Conservation (phyloP, 2,113 vertebrate species). For the Bucco capensis region DNA sequence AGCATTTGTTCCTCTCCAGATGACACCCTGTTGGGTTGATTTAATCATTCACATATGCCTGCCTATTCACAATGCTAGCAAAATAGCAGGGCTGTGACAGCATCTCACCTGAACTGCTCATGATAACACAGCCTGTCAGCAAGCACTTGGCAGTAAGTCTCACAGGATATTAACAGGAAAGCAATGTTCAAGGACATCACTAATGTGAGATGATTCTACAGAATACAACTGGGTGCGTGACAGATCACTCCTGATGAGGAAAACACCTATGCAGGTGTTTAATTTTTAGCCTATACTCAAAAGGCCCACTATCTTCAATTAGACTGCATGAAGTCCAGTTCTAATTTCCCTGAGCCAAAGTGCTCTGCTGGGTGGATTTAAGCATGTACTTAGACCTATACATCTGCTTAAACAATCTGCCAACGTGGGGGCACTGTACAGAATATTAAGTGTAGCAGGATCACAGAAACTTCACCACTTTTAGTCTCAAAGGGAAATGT, state of each 20-base stretch:
- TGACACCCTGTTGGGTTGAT: conserved; percentile 63
- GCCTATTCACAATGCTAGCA: neutral
- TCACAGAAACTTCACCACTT: neutral
- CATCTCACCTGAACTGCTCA: conserved; percentile 48
- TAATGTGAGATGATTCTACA: neutral
- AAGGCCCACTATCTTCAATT: neutral
- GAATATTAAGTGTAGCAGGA: neutral
- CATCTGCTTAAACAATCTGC: neutral
- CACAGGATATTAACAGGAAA: neutral
- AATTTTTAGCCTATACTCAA: neutral
- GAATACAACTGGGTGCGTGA: neutral
- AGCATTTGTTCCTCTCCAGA: conserved; percentile 37
- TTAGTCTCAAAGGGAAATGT: neutral
- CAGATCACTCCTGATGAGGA: neutral
- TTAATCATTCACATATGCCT: conserved; percentile 52
- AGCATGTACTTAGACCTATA: neutral
- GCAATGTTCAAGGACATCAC: neutral
- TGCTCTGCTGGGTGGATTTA: neutral
- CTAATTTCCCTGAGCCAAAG: neutral
- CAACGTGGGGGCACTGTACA: neutral
- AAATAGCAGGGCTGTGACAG: conserved; percentile 36
- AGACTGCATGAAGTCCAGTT: neutral
- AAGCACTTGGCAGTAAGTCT: neutral
- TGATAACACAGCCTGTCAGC: neutral
- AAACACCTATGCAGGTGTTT: neutral